A percentile compares a stretch with the other conserved stretches of the same genome.
These are phyloP conservation scores for Busseola fusca DNA, from an alignment of 2,888 invertebrate species.

Conservation along the genomic window DNA sequence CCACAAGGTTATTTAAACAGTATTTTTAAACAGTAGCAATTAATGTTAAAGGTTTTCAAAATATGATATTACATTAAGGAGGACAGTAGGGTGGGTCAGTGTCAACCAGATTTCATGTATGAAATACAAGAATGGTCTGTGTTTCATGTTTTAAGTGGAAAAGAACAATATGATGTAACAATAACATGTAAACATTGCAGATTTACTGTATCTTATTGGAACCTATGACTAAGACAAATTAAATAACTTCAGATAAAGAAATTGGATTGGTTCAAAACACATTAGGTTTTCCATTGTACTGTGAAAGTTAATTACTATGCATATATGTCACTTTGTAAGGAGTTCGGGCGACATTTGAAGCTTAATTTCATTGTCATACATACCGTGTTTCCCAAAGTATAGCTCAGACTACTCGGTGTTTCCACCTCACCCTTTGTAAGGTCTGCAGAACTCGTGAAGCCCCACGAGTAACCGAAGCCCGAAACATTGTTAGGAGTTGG, in stretches of 20 bases:
- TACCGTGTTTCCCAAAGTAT: constrained; percentile 87
- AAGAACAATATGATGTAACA: constrained; percentile 30
- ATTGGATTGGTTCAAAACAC: constrained; percentile 13
- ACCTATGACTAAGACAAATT: constrained; percentile 9
- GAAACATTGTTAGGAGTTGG: constrained; percentile 88
- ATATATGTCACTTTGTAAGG: constrained; percentile 24
- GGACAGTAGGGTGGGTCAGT: constrained; percentile 6
- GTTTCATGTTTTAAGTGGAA: constrained; percentile 1
- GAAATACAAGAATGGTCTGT: background rate
- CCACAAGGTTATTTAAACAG: background rate
- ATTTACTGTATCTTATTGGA: constrained; percentile 18
- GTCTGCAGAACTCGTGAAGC: constrained; percentile 86
- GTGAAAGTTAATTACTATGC: constrained; percentile 54
- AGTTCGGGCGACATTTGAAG: constrained; percentile 1
- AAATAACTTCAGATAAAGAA: background rate
- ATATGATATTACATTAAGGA: background rate
- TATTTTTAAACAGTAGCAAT: background rate
- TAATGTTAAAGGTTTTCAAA: background rate
- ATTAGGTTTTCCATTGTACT: constrained; percentile 26
- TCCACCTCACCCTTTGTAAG: constrained; percentile 87
- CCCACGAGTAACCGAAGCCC: constrained; percentile 88
- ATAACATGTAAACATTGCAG: constrained; percentile 14
- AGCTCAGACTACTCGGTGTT: constrained; percentile 86
- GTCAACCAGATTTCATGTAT: constrained; percentile 13
- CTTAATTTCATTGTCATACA: constrained; percentile 57